Evolutionary conservation across 2,113 vertebrate species (phyloP).

Genomic region (Planiliza haematocheilus): DNA sequence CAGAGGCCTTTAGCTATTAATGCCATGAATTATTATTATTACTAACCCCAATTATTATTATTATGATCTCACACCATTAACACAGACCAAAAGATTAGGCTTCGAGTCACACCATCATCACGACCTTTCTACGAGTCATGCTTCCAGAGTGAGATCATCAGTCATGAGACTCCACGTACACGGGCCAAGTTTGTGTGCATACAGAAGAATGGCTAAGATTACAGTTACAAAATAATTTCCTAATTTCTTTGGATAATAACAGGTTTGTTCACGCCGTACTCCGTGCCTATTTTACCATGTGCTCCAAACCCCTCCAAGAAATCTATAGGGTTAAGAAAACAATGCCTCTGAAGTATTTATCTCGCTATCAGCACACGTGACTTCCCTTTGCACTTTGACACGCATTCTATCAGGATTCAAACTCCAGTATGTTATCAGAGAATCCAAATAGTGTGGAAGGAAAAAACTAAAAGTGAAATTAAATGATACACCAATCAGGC

Average conservation of each 20-base stretch:
- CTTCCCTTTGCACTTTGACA: conserved; percentile 40
- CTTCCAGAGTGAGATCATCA: conserved; percentile 31
- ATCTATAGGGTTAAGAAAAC: not conserved
- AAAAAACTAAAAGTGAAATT: not conserved
- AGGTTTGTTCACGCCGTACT: not conserved
- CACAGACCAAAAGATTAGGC: not conserved
- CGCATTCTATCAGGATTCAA: not conserved
- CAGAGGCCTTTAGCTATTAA: too few relatives aligned
- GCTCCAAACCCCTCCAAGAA: too few relatives aligned
- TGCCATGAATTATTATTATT: not conserved
- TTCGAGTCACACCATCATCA: conserved; percentile 28
- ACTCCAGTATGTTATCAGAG: not conserved
- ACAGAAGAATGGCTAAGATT: not conserved
- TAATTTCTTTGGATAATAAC: not conserved
- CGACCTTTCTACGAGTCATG: conserved; percentile 18
- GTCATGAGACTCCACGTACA: conserved; percentile 55
- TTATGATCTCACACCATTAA: conserved; percentile 27
- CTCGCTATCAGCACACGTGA: not conserved
- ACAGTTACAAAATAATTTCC: not conserved
- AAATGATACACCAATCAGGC: too few relatives aligned
- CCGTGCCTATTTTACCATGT: not conserved
- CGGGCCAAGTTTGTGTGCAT: not conserved
- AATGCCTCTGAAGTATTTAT: not conserved
- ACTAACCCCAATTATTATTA: too few relatives aligned
- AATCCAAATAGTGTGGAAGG: not conserved